Conservation (phyloP, 2,888 invertebrate genomes). For the Lithophane semibrunnea region DNA sequence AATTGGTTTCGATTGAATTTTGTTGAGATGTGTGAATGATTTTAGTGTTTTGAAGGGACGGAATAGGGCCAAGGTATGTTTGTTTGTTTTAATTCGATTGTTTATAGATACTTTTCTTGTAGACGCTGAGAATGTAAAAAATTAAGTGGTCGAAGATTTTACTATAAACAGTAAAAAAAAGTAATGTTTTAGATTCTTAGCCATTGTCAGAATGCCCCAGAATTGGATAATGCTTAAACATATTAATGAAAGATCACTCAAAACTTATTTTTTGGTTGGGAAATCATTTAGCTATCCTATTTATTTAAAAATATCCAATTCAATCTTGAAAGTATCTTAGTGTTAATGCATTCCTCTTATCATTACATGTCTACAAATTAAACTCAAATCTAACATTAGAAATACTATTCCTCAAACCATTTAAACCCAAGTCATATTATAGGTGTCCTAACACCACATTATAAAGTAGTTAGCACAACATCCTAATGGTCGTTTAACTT, state of each 20-base stretch:
- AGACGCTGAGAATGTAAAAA: background rate
- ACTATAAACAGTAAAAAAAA: background rate
- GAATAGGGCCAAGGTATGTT: conserved; percentile 52
- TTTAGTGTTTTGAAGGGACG: conserved; percentile 48
- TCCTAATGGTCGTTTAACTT: conserved; percentile 30
- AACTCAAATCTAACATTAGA: conserved; percentile 2
- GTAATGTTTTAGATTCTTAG: background rate
- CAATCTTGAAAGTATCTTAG: background rate
- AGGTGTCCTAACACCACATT: conserved; percentile 34
- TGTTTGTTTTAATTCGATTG: conserved; percentile 2
- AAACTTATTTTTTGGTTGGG: background rate
- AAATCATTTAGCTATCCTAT: background rate
- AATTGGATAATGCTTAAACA: no score
- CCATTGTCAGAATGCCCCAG: background rate
- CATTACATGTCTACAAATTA: background rate
- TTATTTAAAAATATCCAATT: background rate
- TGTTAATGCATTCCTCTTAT: background rate
- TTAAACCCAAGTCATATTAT: conserved; percentile 23
- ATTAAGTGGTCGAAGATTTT: background rate
- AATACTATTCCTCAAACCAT: conserved; percentile 9
- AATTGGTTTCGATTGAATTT: conserved; percentile 64
- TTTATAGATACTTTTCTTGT: background rate
- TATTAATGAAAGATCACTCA: no score
- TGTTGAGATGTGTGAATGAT: conserved; percentile 56
- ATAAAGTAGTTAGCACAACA: conserved; percentile 49